A percentile compares a stretch with the other conserved stretches of the same genome.
Evolutionary conservation across 2,797 vertebrate species (phyloP).

Genomic region (Tapera naevia): DNA sequence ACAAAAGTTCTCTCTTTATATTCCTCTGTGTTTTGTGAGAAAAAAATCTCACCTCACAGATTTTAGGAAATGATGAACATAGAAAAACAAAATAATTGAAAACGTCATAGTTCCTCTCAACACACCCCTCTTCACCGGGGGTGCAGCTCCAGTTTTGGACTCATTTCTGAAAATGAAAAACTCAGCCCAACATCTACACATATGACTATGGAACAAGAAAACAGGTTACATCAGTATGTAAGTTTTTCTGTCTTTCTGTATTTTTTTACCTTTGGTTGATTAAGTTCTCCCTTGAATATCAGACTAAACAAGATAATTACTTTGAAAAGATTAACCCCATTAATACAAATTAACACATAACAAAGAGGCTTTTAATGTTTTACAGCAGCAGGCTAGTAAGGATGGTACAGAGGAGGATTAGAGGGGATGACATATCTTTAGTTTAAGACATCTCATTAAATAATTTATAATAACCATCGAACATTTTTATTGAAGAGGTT

Average conservation of each 20-base stretch:
- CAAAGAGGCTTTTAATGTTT: conserved; percentile 49
- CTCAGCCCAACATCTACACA: not conserved
- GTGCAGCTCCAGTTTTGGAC: not conserved
- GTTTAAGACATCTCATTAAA: conserved; percentile 36
- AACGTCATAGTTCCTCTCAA: not conserved
- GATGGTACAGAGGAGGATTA: conserved; percentile 15
- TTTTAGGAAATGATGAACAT: not conserved
- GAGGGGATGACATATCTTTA: conserved; percentile 8
- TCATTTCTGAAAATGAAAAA: not conserved
- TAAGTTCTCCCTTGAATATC: conserved; percentile 29
- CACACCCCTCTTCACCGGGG: not conserved
- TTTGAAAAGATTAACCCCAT: conserved; percentile 61
- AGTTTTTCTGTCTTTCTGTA: not conserved
- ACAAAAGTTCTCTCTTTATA: not conserved
- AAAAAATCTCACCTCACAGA: not conserved
- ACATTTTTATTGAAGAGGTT: not conserved
- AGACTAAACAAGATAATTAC: conserved; percentile 59
- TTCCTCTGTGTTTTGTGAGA: not conserved
- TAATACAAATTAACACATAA: conserved; percentile 61
- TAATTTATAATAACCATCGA: conserved; percentile 4
- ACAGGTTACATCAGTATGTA: not conserved
- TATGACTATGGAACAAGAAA: not conserved
- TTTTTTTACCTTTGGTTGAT: conserved; percentile 5
- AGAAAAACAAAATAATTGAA: not conserved
- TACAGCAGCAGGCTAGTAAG: not conserved